phyloP scores from a whole-genome alignment of 2,113 vertebrate genomes.

The Protomyctophum bolini region DNA sequence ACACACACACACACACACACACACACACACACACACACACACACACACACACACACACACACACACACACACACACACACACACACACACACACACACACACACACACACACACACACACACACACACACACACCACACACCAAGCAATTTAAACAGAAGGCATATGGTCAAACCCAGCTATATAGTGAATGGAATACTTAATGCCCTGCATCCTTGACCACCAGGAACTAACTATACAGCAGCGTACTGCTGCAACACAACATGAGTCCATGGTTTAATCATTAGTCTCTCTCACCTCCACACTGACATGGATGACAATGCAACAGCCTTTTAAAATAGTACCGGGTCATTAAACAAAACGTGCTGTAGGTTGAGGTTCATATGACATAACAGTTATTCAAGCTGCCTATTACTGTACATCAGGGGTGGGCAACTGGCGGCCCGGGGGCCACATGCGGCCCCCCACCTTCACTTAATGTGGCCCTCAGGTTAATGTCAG shows the following conservation, averaged over 20 bases:
- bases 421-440: no score
- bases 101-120: constrained; percentile 3
- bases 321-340: constrained; percentile 1
- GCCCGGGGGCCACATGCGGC: no score
- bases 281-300: not conserved
- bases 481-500: no score
- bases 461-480: no score
- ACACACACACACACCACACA: constrained; percentile 1
- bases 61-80: not conserved
- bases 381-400: not conserved
- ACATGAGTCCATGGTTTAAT: not conserved
- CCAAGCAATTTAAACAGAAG: not conserved
- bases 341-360: not conserved
- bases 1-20: no score
- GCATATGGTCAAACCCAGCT: no score
- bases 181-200: no score
- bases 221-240: not conserved
- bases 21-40: not conserved
- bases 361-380: not conserved
- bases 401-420: not conserved
- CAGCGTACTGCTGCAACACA: not conserved
- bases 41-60: constrained; percentile 5
- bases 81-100: no score
- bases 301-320: not conserved
- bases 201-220: not conserved